Evolutionary conservation across 2,113 vertebrate species (phyloP), one percentile per base, ranked within the genome.

Genomic region (Puffinus mauretanicus): DNA sequence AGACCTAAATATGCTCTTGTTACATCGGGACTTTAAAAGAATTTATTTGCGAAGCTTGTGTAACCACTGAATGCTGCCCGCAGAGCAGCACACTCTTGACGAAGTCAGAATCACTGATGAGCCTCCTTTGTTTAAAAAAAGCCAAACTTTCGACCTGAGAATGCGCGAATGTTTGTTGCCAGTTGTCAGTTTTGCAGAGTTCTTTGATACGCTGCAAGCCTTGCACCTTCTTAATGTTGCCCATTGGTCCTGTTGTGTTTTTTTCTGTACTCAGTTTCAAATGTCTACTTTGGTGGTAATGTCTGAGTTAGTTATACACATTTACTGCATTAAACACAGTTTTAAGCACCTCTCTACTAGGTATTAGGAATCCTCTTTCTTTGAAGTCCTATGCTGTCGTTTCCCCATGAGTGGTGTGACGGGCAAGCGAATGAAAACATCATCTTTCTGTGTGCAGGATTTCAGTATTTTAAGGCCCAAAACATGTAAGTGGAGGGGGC

Each of bases 291-390:
- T 54, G 65, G n/a, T 96, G 62, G 26, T 65, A 47, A 32, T 36
- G 73, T 93, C 93, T 70, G 38, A 90, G 25, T 73, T 75, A 60
- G 27, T 94, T 93, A 85, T 29, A 75, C 86, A 89, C 16, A 44
- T 94, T 93, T 92, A 47, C 60, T 78, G 40, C 80, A 97, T 97
- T 97, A 97, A 97, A 97, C 86, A 95, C 57, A 29, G 21, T 91
- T 96, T 80, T 93, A 82, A 90, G 70, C 72, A 84, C 86, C 55
- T 58, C 54, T 88, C 29, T 80, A 60, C 44, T 13, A 47, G n/a
- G 20, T 42, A 49, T 51, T 32, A 26, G 4, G n/a, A 86, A 69
- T 82, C 16, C 29, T 93, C 70, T 81, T 75, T 94, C 66, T 96
- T 93, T 79, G 52, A 76, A 81, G 62, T 51, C 27, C 20, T 38